These are phyloP conservation scores for Podarcis muralis DNA, from an alignment of 2,113 vertebrate genomes.

Conservation along the genomic window DNA sequence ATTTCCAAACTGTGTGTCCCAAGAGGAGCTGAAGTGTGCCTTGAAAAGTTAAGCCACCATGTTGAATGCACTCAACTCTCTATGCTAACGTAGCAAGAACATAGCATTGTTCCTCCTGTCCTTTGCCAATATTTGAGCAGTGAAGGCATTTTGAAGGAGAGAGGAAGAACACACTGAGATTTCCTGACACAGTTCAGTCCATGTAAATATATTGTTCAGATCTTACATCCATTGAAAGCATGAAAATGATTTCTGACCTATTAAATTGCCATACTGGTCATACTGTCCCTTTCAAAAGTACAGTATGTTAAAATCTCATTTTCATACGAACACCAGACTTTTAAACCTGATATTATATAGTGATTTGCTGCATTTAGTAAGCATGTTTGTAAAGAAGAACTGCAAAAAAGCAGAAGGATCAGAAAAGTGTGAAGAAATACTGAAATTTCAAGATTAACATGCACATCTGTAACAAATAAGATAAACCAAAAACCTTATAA, in stretches of 20 bases:
- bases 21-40: neutral
- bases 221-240: neutral
- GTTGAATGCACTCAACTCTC: neutral
- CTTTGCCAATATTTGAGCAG: neutral
- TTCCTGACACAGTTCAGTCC: neutral
- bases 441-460: neutral
- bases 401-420: neutral
- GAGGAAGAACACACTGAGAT: neutral
- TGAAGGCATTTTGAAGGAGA: neutral
- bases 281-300: constrained; percentile 7
- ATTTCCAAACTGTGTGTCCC: neutral
- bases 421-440: neutral
- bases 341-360: neutral
- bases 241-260: constrained; percentile 1
- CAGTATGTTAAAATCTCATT: neutral
- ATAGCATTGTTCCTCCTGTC: neutral
- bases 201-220: neutral
- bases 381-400: neutral
- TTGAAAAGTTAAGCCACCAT: neutral
- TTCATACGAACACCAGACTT: neutral
- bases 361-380: neutral
- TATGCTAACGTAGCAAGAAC: neutral
- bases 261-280: constrained; percentile 40
- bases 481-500: constrained; percentile 32
- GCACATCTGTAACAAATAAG: neutral